Percentiles rank a stretch among this genome's conserved stretches.
Conservation (phyloP, 2,888 invertebrate species). For the Trissoscelio sp. region DNA sequence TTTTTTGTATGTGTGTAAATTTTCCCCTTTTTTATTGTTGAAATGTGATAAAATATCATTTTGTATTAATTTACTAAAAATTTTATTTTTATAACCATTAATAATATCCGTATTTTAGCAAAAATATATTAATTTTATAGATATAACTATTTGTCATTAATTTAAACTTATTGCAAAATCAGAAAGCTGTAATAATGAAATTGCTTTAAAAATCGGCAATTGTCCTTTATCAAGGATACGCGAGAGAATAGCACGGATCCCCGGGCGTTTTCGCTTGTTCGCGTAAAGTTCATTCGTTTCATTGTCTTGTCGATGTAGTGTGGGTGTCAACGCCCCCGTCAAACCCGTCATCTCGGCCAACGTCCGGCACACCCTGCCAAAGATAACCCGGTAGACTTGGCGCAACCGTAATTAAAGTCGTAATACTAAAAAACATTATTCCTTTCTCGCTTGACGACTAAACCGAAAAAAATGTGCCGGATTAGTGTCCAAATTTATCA, state of each 20-base stretch:
- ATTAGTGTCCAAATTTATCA: constrained; percentile 46
- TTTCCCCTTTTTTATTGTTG: too few relatives aligned
- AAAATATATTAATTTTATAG: too few relatives aligned
- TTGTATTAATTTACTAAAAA: too few relatives aligned
- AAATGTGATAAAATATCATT: too few relatives aligned
- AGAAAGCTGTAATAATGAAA: too few relatives aligned
- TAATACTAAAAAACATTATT: neutral
- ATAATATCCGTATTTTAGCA: too few relatives aligned
- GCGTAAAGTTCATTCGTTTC: constrained; percentile 69
- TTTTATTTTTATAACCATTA: too few relatives aligned
- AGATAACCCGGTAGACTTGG: constrained; percentile 17
- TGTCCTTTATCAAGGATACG: constrained; percentile 48
- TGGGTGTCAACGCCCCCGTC: constrained; percentile 82
- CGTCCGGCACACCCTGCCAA: constrained; percentile 70
- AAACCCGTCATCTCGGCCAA: constrained; percentile 61
- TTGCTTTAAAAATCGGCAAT: too few relatives aligned
- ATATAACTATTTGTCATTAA: too few relatives aligned
- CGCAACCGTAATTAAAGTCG: constrained; percentile 44
- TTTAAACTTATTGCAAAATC: too few relatives aligned
- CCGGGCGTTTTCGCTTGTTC: constrained; percentile 46
- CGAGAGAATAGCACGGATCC: constrained; percentile 24
- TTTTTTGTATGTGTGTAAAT: too few relatives aligned
- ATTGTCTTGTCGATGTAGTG: constrained; percentile 76
- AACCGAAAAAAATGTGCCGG: constrained; percentile 42
- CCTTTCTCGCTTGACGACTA: neutral